Percentiles rank a stretch among this genome's conserved stretches.
Conservation (phyloP, 1,140 invertebrate species). For the Zaprionus taronus region DNA sequence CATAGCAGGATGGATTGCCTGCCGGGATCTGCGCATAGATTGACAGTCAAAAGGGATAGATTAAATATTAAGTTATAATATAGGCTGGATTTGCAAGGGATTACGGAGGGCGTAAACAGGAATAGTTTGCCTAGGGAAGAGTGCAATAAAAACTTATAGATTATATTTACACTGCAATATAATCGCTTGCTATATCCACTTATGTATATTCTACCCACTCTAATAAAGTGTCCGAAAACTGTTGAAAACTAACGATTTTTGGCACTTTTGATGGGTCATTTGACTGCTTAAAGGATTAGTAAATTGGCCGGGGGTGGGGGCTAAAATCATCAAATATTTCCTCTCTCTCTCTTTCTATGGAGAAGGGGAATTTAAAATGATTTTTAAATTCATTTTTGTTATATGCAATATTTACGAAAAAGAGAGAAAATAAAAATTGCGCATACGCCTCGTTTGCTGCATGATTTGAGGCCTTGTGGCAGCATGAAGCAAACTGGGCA, state of each 20-base stretch:
- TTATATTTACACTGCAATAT: not conserved
- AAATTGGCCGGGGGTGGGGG: not conserved
- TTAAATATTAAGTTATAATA: not conserved
- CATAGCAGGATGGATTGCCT: not conserved
- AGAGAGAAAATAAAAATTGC: conserved; percentile 7
- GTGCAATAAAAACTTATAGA: not conserved
- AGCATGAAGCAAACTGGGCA: not conserved
- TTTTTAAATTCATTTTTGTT: conserved; percentile 18
- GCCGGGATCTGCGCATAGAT: not conserved
- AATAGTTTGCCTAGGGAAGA: not conserved
- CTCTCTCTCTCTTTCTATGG: not conserved
- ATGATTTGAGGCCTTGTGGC: conserved; percentile 34
- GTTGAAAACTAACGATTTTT: not conserved
- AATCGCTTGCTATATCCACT: not conserved
- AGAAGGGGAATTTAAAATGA: conserved; percentile 13
- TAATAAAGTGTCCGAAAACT: not conserved
- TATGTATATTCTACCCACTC: no score
- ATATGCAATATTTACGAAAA: conserved; percentile 22
- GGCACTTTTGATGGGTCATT: not conserved
- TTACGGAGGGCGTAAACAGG: not conserved
- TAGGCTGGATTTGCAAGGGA: not conserved
- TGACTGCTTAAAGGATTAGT: conserved; percentile 19
- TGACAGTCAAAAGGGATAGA: conserved; percentile 6
- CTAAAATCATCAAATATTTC: not conserved
- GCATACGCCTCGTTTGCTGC: conserved; percentile 42